Percentiles rank a stretch among this genome's conserved stretches.
Conservation (phyloP, 2,888 invertebrate species). For the Argynnis bischoffii region DNA sequence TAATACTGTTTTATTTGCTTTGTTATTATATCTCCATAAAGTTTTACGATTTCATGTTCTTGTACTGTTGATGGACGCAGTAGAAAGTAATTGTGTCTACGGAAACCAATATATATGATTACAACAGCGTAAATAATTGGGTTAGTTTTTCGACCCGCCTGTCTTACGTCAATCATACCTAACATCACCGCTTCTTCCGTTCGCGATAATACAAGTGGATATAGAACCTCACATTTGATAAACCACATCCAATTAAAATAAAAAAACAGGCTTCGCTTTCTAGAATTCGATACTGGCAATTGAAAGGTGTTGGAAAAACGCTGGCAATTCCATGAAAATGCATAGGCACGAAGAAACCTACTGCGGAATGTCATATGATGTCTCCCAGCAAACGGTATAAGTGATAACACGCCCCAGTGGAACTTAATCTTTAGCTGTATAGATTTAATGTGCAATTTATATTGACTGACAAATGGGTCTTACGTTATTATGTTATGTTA, state of each 20-base stretch:
- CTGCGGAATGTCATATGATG: conserved; percentile 70
- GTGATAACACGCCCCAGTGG: conserved; percentile 52
- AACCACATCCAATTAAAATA: conserved; percentile 46
- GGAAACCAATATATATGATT: conserved; percentile 35
- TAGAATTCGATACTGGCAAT: conserved; percentile 79
- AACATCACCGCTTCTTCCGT: conserved; percentile 35
- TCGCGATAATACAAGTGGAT: conserved; percentile 35
- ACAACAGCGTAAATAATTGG: conserved; percentile 38
- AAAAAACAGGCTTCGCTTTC: conserved; percentile 64
- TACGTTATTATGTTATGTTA: conserved; percentile 62
- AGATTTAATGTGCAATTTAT: conserved; percentile 66
- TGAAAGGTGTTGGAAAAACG: conserved; percentile 81
- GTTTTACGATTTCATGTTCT: conserved; percentile 1
- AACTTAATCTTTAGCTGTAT: conserved; percentile 67
- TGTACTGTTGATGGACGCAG: conserved; percentile 18
- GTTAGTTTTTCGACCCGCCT: conserved; percentile 33
- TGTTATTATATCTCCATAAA: conserved; percentile 7
- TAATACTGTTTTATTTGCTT: neutral
- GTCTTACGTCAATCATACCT: conserved; percentile 39
- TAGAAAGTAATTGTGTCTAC: conserved; percentile 31
- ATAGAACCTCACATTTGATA: conserved; percentile 38
- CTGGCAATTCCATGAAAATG: conserved; percentile 79
- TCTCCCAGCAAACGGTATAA: conserved; percentile 61
- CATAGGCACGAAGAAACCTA: conserved; percentile 74
- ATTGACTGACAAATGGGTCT: conserved; percentile 60